phyloP scores from a whole-genome alignment of 2,113 vertebrate genomes.

The Pyrgilauda ruficollis region DNA sequence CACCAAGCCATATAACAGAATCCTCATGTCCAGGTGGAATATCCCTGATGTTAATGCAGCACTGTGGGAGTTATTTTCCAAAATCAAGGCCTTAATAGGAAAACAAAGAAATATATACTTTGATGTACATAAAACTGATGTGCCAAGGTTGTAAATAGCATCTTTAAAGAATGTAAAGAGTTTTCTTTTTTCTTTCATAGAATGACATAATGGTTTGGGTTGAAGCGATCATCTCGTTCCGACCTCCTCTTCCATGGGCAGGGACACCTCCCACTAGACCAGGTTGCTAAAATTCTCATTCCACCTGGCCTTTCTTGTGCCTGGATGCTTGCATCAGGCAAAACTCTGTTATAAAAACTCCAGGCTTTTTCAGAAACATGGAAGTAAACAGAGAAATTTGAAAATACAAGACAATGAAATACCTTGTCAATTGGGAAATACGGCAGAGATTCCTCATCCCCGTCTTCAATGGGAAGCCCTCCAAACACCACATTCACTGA shows the following conservation, averaged over 20 bases:
- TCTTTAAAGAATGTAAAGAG: background rate
- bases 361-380: background rate
- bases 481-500: conserved; percentile 88
- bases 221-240: background rate
- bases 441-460: conserved; percentile 83
- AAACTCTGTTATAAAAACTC: background rate
- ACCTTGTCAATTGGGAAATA: conserved; percentile 85
- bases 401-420: background rate
- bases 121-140: background rate
- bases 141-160: background rate
- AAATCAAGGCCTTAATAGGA: background rate
- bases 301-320: background rate
- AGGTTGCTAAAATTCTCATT: background rate
- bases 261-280: background rate
- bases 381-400: background rate
- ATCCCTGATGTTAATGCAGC: background rate
- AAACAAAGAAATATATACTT: background rate
- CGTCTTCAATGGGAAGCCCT: conserved; percentile 85
- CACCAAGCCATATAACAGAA: background rate
- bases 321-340: background rate
- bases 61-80: background rate
- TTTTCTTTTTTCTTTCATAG: background rate
- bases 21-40: background rate
- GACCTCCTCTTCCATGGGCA: background rate
- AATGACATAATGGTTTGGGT: background rate